Conservation (phyloP, 2,888 invertebrate species). For the Meloe dianella region DNA sequence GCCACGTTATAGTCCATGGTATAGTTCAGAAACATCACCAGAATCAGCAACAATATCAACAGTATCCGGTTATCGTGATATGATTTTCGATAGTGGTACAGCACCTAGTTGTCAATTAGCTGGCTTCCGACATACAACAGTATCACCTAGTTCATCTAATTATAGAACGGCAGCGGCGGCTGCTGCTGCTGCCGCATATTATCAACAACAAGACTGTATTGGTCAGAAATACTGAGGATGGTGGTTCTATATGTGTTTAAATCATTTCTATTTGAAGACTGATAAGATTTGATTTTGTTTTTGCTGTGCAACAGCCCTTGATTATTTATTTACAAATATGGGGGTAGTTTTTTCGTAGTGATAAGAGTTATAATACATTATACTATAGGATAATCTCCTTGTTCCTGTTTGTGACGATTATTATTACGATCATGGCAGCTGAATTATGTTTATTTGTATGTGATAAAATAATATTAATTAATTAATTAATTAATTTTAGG, state of each 20-base stretch:
- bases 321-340: conserved; percentile 10
- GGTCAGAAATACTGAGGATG: conserved; percentile 60
- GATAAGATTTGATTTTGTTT: conserved; percentile 35
- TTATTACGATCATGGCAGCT: conserved; percentile 38
- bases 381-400: conserved; percentile 2
- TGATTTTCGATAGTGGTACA: conserved; percentile 54
- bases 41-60: conserved; percentile 51
- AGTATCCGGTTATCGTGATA: conserved; percentile 53
- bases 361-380: conserved; percentile 7
- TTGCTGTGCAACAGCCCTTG: conserved; percentile 5
- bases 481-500: conserved; percentile 6
- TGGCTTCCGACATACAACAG: conserved; percentile 61
- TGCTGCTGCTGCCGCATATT: conserved; percentile 50
- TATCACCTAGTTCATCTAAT: conserved; percentile 62
- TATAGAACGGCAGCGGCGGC: conserved; percentile 61
- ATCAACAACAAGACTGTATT: conserved; percentile 69
- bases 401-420: conserved; percentile 31
- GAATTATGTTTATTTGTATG: conserved; percentile 43
- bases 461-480: conserved; percentile 36
- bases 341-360: conserved; percentile 6
- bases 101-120: conserved; percentile 60
- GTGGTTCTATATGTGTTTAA: conserved; percentile 34
- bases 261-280: conserved; percentile 47
- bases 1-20: conserved; percentile 62
- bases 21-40: conserved; percentile 62